Evolutionary conservation across 2,113 vertebrate species (phyloP).

Genomic region (Apodemus speciosus): DNA sequence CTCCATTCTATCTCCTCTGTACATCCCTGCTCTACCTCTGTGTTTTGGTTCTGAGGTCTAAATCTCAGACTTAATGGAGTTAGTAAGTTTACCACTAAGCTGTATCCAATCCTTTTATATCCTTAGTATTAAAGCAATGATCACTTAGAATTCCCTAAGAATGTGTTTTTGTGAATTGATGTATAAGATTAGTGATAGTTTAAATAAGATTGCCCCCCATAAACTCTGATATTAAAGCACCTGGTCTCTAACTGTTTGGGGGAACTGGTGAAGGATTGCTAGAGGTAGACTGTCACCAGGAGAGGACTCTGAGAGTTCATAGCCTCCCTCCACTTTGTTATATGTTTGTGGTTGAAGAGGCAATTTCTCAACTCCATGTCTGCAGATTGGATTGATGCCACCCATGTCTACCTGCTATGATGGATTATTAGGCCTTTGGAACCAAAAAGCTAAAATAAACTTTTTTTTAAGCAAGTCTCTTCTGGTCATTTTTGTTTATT

Average conservation of each 20-base stretch:
- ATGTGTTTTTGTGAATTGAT: background rate
- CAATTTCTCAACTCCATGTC: background rate
- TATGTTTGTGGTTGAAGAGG: background rate
- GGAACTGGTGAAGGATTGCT: too few species aligned
- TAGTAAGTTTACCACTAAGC: background rate
- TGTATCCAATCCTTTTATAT: background rate
- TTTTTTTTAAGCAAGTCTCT: background rate
- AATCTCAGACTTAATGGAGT: background rate
- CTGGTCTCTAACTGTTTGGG: too few species aligned
- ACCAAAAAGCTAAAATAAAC: background rate
- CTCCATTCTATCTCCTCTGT: background rate
- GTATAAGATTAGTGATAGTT: background rate
- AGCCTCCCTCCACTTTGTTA: background rate
- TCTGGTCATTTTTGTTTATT: background rate
- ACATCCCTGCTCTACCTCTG: background rate
- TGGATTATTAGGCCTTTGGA: background rate
- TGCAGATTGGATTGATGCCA: background rate
- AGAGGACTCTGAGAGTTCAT: too few species aligned
- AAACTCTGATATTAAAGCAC: background rate
- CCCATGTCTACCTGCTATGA: background rate
- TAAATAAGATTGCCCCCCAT: background rate
- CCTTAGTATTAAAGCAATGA: background rate
- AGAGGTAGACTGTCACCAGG: background rate
- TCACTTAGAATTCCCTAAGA: background rate
- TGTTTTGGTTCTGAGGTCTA: background rate